phyloP scores from a whole-genome alignment of 2,888 invertebrate genomes.

The Anthoptus insignis region DNA sequence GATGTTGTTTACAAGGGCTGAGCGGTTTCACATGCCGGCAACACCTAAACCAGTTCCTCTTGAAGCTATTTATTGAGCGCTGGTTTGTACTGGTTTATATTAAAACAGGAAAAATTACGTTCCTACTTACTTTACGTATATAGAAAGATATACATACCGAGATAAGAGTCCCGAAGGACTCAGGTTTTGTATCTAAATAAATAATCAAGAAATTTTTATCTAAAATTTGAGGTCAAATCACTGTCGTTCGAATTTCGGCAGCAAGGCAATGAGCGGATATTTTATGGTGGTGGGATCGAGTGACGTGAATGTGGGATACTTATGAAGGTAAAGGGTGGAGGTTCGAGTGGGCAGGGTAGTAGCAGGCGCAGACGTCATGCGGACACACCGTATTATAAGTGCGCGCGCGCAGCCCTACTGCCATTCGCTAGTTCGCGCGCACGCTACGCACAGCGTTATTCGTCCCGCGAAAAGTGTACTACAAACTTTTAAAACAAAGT shows the following conservation, averaged over 20 bases:
- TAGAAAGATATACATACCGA: not conserved
- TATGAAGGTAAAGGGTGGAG: constrained; percentile 12
- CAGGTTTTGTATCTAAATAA: no score
- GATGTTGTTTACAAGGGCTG: not conserved
- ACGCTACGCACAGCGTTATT: constrained; percentile 69
- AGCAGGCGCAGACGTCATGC: constrained; percentile 60
- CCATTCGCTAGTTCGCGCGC: constrained; percentile 72
- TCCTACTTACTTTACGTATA: not conserved
- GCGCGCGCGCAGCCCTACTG: constrained; percentile 61
- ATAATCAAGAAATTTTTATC: no score
- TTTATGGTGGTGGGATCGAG: not conserved
- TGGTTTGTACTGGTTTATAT: constrained; percentile 28
- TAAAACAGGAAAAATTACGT: constrained; percentile 20
- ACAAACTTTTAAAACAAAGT: constrained; percentile 53
- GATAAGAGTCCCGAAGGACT: no score
- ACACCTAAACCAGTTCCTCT: constrained; percentile 24
- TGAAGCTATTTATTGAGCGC: constrained; percentile 21
- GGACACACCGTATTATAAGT: constrained; percentile 61
- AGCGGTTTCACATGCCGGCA: constrained; percentile 13
- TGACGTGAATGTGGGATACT: not conserved
- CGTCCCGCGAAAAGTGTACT: constrained; percentile 55
- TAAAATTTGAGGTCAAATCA: not conserved
- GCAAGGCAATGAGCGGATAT: no score
- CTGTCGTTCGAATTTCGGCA: not conserved
- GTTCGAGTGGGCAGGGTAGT: constrained; percentile 37